These are phyloP conservation scores for Ptychobarbus kaznakovi DNA, from an alignment of 2,797 vertebrate species.

Conservation along the genomic window DNA sequence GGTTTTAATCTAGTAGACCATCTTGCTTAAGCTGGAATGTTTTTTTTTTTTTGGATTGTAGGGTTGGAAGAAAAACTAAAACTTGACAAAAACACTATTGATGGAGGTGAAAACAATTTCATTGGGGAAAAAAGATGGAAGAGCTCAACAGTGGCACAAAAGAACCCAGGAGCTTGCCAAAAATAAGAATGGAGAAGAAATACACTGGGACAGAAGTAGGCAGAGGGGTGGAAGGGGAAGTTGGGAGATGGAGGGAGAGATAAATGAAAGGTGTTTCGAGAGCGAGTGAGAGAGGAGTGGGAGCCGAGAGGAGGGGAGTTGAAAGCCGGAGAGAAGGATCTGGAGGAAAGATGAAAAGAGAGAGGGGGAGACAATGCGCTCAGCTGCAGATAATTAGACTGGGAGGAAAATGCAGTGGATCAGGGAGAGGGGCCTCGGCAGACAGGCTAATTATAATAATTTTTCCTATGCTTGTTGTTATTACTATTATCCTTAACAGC, in stretches of 20 bases:
- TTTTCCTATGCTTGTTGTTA: slow-evolving; percentile 83
- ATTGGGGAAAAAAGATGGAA: background rate
- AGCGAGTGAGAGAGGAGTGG: slow-evolving; percentile 38
- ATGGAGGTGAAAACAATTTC: slow-evolving; percentile 7
- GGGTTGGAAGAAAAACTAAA: background rate
- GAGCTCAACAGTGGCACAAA: slow-evolving; percentile 15
- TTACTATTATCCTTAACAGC: slow-evolving; percentile 84
- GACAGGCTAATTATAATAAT: slow-evolving; percentile 85
- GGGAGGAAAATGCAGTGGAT: slow-evolving; percentile 65
- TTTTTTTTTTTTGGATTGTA: background rate
- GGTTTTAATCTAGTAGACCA: background rate
- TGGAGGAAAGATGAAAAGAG: slow-evolving; percentile 75
- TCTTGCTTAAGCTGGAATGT: background rate
- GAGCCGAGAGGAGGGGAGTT: slow-evolving; percentile 61
- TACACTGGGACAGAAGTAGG: slow-evolving; percentile 50
- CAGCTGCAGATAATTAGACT: slow-evolving; percentile 83
- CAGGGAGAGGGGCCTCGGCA: slow-evolving; percentile 68
- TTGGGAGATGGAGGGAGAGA: slow-evolving; percentile 60
- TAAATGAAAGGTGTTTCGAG: slow-evolving; percentile 53
- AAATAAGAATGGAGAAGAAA: slow-evolving; percentile 42
- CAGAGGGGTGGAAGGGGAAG: slow-evolving; percentile 67
- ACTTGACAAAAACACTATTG: slow-evolving; percentile 9
- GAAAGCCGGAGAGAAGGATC: slow-evolving; percentile 64
- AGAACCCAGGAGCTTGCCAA: slow-evolving; percentile 35
- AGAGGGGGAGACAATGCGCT: slow-evolving; percentile 77